Percentiles rank a stretch among this genome's conserved stretches.
phyloP scores from a whole-genome alignment of 2,113 vertebrate genomes.

The Campylorhamphus procurvoides region DNA sequence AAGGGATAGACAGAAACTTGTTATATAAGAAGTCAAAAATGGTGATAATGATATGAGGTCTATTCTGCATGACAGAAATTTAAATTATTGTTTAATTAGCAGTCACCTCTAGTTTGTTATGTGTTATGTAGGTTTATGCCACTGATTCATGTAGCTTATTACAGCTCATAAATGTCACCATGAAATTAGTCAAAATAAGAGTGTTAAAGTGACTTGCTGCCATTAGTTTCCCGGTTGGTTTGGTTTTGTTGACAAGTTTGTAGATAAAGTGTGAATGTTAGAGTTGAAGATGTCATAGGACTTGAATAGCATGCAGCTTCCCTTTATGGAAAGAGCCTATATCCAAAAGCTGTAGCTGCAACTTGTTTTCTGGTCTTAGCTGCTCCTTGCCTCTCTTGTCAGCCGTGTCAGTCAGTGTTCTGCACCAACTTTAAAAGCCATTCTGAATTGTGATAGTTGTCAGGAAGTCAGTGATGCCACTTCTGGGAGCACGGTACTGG shows the following conservation, averaged over 20 bases:
- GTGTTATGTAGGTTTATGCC: background rate
- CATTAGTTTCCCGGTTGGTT: background rate
- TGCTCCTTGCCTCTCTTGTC: background rate
- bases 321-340: background rate
- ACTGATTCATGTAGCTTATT: background rate
- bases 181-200: constrained; percentile 13
- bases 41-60: background rate
- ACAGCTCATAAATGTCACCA: constrained; percentile 5
- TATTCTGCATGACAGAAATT: background rate
- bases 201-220: background rate
- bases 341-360: background rate
- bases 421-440: background rate
- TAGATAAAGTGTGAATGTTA: constrained; percentile 21
- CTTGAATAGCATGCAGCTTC: background rate
- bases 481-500: background rate
- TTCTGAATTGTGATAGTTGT: background rate
- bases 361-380: background rate
- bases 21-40: background rate
- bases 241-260: constrained; percentile 10
- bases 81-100: background rate
- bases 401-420: background rate
- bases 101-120: background rate
- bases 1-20: background rate
- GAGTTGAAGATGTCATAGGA: background rate
- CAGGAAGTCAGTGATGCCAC: background rate